Evolutionary conservation across 2,888 invertebrate genomes (phyloP), one percentile per base, ranked within the genome.

Genomic region (Mythimna lalbum): DNA sequence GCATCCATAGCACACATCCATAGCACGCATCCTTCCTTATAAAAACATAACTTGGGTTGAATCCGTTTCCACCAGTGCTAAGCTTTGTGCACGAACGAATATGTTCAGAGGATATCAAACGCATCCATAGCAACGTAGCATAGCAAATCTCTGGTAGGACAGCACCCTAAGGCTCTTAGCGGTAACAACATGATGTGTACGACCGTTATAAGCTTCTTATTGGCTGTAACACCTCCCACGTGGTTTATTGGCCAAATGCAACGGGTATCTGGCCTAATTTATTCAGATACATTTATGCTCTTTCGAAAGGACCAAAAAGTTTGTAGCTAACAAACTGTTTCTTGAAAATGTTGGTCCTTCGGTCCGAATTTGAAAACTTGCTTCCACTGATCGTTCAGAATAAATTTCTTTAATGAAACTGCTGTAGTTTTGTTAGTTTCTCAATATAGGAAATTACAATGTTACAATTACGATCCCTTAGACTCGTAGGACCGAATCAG

Each of bases 221-320:
- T 78, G n/a, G 53, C 67, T 82, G 67, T 55, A 78, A 67, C 56
- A 23, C 56, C 64, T 59, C 82, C 79, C 79, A 78, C 82, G 63
- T 64, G 63, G 31, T n/a, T 78, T 57, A 62, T 63, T 61, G n/a
- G 66, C n/a, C 21, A 55, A 72, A 50, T 67, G 63, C 56, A 78
- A 64, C 53, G 27, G 81, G n/a, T 62, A 12, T 78, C 60, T 43
- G 72, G 6, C 19, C 49, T 27, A 55, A 78, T 78, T 56, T 50
- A 49, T 33, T 56, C 12, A 71, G 17, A 36, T 55, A 31, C 9
- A 19, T 7, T 47, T 6, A 21, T 43, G 10, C 19, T 57, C 21
- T 47, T 57, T 21, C 4, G 21, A 21, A 14, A 50, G n/a, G 49
- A 49, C n/a, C 39, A 33, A 2, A 33, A 39, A 0, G 1, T 43